Evolutionary conservation across 1,140 invertebrate species (phyloP), one percentile per base, ranked within the genome.

Genomic region (Zaprionus gabonicus): DNA sequence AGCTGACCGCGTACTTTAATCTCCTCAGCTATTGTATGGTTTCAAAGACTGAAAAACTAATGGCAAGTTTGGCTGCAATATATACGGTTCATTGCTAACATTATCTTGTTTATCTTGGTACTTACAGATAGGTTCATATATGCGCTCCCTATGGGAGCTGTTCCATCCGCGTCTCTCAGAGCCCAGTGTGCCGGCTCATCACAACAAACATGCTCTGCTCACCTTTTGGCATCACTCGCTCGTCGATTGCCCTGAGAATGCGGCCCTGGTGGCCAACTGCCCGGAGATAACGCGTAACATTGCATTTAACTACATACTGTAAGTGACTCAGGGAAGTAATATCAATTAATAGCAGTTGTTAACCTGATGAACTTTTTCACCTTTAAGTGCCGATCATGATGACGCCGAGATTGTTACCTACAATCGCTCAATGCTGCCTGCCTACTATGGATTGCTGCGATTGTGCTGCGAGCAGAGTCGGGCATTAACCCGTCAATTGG

Each of bases 251-350:
- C 96, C 97, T 0, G 98, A 99, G 93, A 99, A 98, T 93, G 95
- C 98, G 41, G 95, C 97, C 85, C 94, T 97, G 36, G 97, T 98
- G 80, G 94, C 95, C 95, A 74, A 95, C 96, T 91, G 96, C 97
- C 76, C 97, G 94, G 70, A 98, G 97, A 93, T 93, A 23, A 93
- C 92, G 15, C 79, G 92, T 93, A 98, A 99, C 91, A 98, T 99
- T 93, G 97, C 97, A 79, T 99, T 98, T 94, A 99, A 98, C 93
- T 99, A 99, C 93, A 99, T 99, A 93, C 93, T 99, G 97, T 98
- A 94, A 96, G 96, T 23, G 3, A 12, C 10, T 46, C 4, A 13
- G 3, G n/a, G 20, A 15, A 15, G 17, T 27, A 20, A 20, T 20
- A 20, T 20, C 4, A 17, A 20, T 10, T 38, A 38, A 12, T 51